Evolutionary conservation across 2,797 vertebrate genomes (phyloP), one percentile per base, ranked within the genome.

Genomic region (Galaxias olidus): DNA sequence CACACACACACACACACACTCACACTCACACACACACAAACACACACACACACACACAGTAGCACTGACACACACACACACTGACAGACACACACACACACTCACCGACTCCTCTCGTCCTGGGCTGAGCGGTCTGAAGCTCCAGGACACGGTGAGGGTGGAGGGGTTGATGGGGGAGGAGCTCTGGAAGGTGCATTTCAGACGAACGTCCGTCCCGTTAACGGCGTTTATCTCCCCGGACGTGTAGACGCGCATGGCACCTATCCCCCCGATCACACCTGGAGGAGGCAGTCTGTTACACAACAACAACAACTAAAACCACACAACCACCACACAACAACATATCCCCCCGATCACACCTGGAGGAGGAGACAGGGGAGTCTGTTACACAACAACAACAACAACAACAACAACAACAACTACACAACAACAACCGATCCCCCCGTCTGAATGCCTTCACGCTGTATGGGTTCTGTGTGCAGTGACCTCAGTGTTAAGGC

Each of bases 171-270:
- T 50, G 0, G 79, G 47, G 0, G 20, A 1, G 9, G 72, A 87
- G 77, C 90, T 93, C 78, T 84, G 88, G 52, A 94, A 95, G 61
- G 90, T 93, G 79, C 94, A 95, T 78, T 93, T 93, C 45, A 95
- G 76, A 9, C 85, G 69, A 47, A 86, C 57, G 1, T 91, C 85
- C 0, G 93, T 94, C 67, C 94, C 94, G 0, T 95, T 95, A 65
- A 91, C 81, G 3, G 83, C 91, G 17, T 92, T 82, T 69, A 94
- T 60, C 41, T 87, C 82, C 18, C 65, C 76, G 1, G 89, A 65
- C 0, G 91, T 94, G 63, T 82, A 63, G 58, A 94, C 82, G 13
- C 93, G 91, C 72, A 95, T 74, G 0, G 91, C 91, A 0, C 62
- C 75, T 1, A 1, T 69, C 0, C 74, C 70, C 0, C 74, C 82